Base-by-base conservation (phyloP, 2,888 invertebrate genomes). In the Acrocyrtus sp. region DNA sequence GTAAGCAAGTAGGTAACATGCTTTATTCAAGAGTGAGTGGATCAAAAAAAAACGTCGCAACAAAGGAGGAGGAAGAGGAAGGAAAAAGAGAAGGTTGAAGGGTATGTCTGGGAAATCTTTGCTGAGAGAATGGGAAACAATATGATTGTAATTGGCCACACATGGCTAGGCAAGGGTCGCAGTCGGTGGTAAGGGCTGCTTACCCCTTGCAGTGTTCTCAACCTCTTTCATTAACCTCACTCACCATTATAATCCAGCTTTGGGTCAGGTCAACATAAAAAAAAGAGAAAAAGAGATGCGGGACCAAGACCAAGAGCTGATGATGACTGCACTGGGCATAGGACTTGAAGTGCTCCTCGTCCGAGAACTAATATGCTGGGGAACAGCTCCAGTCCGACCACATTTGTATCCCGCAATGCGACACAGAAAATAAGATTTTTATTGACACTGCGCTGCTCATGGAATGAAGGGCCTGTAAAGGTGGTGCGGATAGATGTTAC, bases 91-190 rank as follows among this genome's bases (percentile, higher is more conserved):
- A 34, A 34, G 5, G 34, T 34, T 34, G 34, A 34, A 34, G 34
- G 34, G 34, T 34, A 8, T 34, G 6, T 34, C 12, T 34, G 5
- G 5, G n/a, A n/a, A n/a, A n/a, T n/a, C n/a, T n/a, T n/a, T n/a
- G n/a, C n/a, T 22, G 4, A 29, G 53, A 39, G 12, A 54, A 60
- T 66, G 41, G 67, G 66, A 67, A 54, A 75, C 76, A 76, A 76
- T 73, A 51, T 51, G 50, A 53, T 62, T 67, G 70, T 79, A 79
- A 79, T 79, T 79, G 79, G 79, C 79, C 79, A 79, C 79, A 79
- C 79, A 79, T 72, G 79, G 72, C 12, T 68, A 60, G 62, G 58
- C 43, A 68, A 72, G 63, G 73, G 73, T 56, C 70, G 15, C 74
- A 58, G 54, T 66, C 47, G 70, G 76, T 67, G 69, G 69, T 62